Percentiles rank a stretch among this genome's conserved stretches.
Evolutionary conservation across 2,113 vertebrate species (phyloP).

Genomic region (Pseudonaja textilis): DNA sequence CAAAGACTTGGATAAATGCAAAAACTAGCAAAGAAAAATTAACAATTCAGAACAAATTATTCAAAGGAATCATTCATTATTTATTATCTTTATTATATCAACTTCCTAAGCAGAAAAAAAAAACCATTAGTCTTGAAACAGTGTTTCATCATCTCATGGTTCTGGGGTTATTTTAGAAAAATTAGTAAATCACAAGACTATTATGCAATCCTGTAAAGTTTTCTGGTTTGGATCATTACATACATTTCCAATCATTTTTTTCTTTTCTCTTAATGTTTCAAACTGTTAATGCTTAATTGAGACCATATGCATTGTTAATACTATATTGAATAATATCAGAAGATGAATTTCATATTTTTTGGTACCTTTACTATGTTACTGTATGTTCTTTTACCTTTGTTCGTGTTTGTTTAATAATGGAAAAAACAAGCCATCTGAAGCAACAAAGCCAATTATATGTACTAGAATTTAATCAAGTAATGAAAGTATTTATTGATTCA

Average conservation of each 20-base stretch:
- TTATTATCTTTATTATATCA: neutral
- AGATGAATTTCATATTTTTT: neutral
- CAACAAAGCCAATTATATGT: neutral
- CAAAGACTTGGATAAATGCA: neutral
- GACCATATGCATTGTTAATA: neutral
- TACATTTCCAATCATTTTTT: neutral
- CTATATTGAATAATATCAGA: neutral
- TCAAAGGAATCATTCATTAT: neutral
- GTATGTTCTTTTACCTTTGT: neutral
- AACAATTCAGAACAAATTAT: neutral
- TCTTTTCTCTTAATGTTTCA: neutral
- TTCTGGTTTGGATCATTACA: neutral
- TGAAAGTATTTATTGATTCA: neutral
- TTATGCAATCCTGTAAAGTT: neutral
- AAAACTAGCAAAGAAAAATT: neutral
- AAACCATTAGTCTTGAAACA: neutral
- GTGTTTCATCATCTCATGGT: neutral
- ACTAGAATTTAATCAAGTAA: neutral
- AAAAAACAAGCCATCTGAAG: neutral
- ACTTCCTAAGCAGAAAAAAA: neutral
- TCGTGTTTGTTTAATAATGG: neutral
- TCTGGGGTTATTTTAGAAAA: neutral
- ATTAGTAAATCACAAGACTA: neutral
- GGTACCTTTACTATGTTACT: neutral
- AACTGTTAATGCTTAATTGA: neutral